Evolutionary conservation across 1,140 invertebrate species (phyloP), one percentile per base, ranked within the genome.

Genomic region (Platyscapa corneri): DNA sequence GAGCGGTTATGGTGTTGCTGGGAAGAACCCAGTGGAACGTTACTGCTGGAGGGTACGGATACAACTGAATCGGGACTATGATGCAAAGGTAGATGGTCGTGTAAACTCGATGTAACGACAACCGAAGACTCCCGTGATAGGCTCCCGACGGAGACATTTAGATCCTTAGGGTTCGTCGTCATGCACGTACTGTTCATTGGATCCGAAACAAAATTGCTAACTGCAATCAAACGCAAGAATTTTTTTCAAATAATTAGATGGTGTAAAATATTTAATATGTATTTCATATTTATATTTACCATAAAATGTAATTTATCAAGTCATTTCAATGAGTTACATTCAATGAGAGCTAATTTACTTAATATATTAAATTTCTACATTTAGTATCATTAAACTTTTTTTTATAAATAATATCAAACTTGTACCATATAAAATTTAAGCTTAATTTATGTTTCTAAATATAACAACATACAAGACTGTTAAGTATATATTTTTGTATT

Each of bases 161-260:
- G 49, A 23, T 86, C 88, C 86, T 91, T 92, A 1, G 89, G 42
- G 3, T 81, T 82, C 16, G 86, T 81, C 7, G 85, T 86, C 88
- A 92, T 88, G 79, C 90, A 91, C 39, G 85, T 86, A 42, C 84
- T 89, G 56, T 87, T 81, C 37, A 89, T 87, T 72, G 91, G 88
- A 12, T 92, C 91, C 39, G 90, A 88, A 10, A 90, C 89, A 60
- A 91, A 92, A 56, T 85, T 89, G 85, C 88, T 90, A 30, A 91
- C 92, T 92, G 89, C 72, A 86, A 86, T 82, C 0, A 67, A 84
- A 76, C 2, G 39, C 20, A 23, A 60, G 30, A 39, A 39, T 30
- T 5, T 53, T 81, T 12, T n/a, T 67, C 32, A 39, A 32, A 34
- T 32, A n/a, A 67, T 3, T 14, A 67, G 32, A 5, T 2, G 64